phyloP scores from a whole-genome alignment of 2,797 vertebrate genomes.

The Hemibagrus guttatus region DNA sequence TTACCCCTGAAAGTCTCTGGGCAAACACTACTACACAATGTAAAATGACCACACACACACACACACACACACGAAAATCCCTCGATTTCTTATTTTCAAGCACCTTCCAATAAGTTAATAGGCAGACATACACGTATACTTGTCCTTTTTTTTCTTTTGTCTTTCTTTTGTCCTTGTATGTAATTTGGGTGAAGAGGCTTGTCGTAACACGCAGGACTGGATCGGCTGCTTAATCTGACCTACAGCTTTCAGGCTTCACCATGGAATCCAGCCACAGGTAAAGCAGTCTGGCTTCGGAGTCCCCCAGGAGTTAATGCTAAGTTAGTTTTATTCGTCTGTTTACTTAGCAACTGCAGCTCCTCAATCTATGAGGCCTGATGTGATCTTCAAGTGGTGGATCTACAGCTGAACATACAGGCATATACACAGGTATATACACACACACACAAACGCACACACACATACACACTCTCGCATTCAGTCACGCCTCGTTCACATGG shows the following conservation, averaged over 20 bases:
- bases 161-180: slow-evolving; percentile 39
- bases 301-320: slow-evolving; percentile 43
- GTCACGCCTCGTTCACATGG: slow-evolving; percentile 8
- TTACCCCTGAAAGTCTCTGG: slow-evolving; percentile 15
- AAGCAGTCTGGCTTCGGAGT: slow-evolving; percentile 43
- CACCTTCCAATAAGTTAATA: slow-evolving; percentile 78
- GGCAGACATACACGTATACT: slow-evolving; percentile 67
- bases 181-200: slow-evolving; percentile 41
- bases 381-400: slow-evolving; percentile 58
- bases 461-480: slow-evolving; percentile 5
- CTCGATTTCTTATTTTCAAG: slow-evolving; percentile 64
- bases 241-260: slow-evolving; percentile 36
- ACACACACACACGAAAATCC: not conserved
- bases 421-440: not conserved
- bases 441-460: slow-evolving; percentile 32
- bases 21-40: slow-evolving; percentile 22
- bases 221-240: slow-evolving; percentile 20
- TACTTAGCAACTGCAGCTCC: slow-evolving; percentile 51
- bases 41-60: not conserved
- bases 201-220: slow-evolving; percentile 2
- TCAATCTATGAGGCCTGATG: slow-evolving; percentile 49
- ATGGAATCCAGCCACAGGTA: slow-evolving; percentile 37
- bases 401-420: slow-evolving; percentile 51
- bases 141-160: slow-evolving; percentile 27
- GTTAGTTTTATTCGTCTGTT: slow-evolving; percentile 44